Evolutionary conservation across 2,888 invertebrate genomes (phyloP), one percentile per base, ranked within the genome.

Genomic region (Ypsolopha scabrella): DNA sequence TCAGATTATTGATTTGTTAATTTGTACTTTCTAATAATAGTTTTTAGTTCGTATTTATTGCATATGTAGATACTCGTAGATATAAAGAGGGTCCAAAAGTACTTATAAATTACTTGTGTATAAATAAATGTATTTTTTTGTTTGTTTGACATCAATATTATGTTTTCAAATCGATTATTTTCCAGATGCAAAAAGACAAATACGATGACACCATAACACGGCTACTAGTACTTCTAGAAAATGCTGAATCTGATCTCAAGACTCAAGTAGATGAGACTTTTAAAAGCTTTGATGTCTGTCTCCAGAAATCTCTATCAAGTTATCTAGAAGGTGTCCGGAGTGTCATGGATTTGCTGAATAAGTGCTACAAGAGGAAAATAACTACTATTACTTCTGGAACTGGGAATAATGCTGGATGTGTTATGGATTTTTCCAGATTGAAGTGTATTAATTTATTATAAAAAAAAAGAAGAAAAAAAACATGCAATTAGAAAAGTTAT

Each of bases 161-260:
- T 47, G 9, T 48, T 41, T 48, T 24, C 44, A 7, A 13, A 46
- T 8, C n/a, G 7, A 47, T 38, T 10, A 13, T 51, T 10, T 71
- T 70, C n/a, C 61, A 80, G 80, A 70, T 80, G 61, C 68, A 72
- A 56, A 67, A 56, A 46, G 80, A 80, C 37, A 67, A 63, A 48
- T 80, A 72, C 53, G 64, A 68, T 46, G 51, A 63, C 47, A 65
- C 70, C 0, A 63, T 80, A 9, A 64, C 71, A 48, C 62, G 80
- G n/a, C 55, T 80, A n/a, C 11, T 49, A 8, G 36, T 33, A 13
- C 9, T 49, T 13, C 9, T 53, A 24, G 33, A 51, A 41, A 24
- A 4, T 35, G 10, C 41, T 7, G 10, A 51, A 24, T 35, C 24
- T 9, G 51, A 51, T 11, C 36, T 51, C n/a, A 11, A 24, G 11